Evolutionary conservation across 64 coral and sea anemone species (phyloP), one percentile per base, ranked within the genome.

Genomic region (Stichodactyla mertensii): DNA sequence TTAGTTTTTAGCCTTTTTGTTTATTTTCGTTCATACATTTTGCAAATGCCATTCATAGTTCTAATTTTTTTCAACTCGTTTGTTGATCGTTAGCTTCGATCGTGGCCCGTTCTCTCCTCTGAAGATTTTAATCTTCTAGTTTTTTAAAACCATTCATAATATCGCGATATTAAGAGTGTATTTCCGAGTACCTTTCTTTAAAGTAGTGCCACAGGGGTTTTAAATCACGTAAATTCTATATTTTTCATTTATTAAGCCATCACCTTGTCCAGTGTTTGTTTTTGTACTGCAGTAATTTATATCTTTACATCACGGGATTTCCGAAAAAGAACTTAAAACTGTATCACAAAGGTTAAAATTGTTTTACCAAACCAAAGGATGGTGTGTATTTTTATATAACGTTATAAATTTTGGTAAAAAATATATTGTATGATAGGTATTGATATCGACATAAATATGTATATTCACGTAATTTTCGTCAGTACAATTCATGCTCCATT

Each of bases 1-100:
- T 81, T 51, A 54, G 78, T 55, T 81, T 81, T 81, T 81, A 45
- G 78, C 26, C 31, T 81, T 81, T 55, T 19, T 81, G 78, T 81
- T 81, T 81, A 81, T 81, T 81, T 81, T 81, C 53, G 78, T 55
- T 81, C 53, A 52, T 4, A 81, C 78, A 81, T 81, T 81, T 55
- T 55, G 51, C 15, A 55, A 81, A 81, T 81, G 9, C 78, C 78
- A 16, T 19, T 52, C 78, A 81, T 81, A 81, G 15, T 81, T 81
- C 1, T 18, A 53, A 15, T 55, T 81, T 81, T 81, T 81, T 52
- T 15, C 16, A 81, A 81, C 69, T 74, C 24, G 66, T 70, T 70
- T 9, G 56, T 58, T 15, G 56, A 11, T 58, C 66, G 19, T 4
- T 1, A 11, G 12, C 69, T 74, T 23, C 56, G 56, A 58, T 58